A percentile compares a stretch with the other conserved stretches of the same genome.
Evolutionary conservation across 2,888 invertebrate genomes (phyloP).

Genomic region (Camponotus fellah): DNA sequence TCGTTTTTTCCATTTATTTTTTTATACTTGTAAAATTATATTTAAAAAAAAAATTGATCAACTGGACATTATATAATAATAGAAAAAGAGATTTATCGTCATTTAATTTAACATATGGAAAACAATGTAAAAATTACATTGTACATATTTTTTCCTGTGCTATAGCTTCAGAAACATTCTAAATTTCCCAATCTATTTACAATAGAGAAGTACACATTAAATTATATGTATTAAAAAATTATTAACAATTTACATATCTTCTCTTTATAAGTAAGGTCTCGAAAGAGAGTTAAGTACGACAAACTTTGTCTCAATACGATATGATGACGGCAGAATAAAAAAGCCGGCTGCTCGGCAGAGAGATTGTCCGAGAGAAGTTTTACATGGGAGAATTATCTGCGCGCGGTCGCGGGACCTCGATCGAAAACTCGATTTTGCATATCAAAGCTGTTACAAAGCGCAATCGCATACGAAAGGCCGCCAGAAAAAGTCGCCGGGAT

Average conservation of each 20-base stretch:
- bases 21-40: not conserved
- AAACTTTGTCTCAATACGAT: not conserved
- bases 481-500: conserved; percentile 41
- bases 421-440: conserved; percentile 38
- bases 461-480: conserved; percentile 13
- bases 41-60: not conserved
- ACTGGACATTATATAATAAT: not conserved
- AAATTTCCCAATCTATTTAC: not conserved
- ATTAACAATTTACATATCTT: conserved; percentile 12
- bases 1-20: not conserved
- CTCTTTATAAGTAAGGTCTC: not conserved
- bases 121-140: not conserved
- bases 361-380: not conserved
- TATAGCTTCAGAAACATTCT: not conserved
- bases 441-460: conserved; percentile 39
- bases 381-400: conserved; percentile 18
- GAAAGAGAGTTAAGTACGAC: not conserved
- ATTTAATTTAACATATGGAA: not conserved
- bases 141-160: not conserved
- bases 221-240: no score
- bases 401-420: not conserved
- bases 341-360: not conserved
- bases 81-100: not conserved
- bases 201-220: not conserved
- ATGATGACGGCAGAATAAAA: not conserved